Percentiles rank a stretch among this genome's conserved stretches.
Conservation (phyloP, 2,888 invertebrate genomes). For the Stenodema calcarata region DNA sequence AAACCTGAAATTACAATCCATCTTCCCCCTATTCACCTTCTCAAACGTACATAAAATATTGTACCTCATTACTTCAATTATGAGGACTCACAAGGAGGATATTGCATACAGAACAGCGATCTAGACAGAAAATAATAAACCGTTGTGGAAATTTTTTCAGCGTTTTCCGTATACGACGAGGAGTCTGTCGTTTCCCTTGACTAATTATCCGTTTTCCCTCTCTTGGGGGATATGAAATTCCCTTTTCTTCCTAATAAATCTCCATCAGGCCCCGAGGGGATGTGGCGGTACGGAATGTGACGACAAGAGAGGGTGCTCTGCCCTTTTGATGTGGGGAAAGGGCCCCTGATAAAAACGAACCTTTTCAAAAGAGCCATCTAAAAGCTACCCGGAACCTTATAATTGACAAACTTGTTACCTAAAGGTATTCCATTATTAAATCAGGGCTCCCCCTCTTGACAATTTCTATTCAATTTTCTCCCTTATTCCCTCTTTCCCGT, state of each 20-base stretch:
- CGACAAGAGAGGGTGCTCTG: background rate
- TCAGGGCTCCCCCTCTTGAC: constrained; percentile 1
- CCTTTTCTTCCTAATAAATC: background rate
- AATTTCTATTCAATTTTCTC: background rate
- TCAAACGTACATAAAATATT: too few relatives aligned
- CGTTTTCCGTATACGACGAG: too few relatives aligned
- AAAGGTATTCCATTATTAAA: constrained; percentile 2
- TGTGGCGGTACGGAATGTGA: background rate
- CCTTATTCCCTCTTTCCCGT: background rate
- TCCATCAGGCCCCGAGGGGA: background rate
- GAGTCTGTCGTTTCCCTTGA: background rate
- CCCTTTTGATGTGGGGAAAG: background rate
- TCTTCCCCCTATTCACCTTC: too few relatives aligned
- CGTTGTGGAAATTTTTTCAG: too few relatives aligned
- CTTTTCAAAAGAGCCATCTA: background rate
- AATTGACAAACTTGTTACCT: background rate
- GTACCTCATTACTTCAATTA: too few relatives aligned
- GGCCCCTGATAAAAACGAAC: background rate
- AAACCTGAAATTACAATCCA: too few relatives aligned
- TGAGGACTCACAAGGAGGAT: too few relatives aligned
- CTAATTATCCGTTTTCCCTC: background rate
- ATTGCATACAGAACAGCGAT: too few relatives aligned
- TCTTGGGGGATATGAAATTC: background rate
- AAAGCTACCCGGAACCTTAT: background rate
- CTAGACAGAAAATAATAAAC: too few relatives aligned